Conservation (phyloP, 2,888 invertebrate genomes). For the Coenonympha arcania region DNA sequence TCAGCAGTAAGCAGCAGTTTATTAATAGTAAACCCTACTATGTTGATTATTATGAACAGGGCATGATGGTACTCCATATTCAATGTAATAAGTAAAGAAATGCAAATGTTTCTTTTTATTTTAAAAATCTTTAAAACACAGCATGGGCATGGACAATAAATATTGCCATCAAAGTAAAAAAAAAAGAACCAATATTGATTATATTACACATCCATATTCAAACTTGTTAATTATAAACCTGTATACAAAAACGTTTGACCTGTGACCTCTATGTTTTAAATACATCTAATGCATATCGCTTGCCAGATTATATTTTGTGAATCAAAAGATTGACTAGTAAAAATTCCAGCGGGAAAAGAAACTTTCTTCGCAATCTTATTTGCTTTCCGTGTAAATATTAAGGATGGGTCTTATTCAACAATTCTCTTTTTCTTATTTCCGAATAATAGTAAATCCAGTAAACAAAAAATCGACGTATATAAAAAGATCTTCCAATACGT, state of each 20-base stretch:
- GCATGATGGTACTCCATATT: no score
- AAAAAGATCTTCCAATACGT: not conserved
- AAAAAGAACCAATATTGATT: not conserved
- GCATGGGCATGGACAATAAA: no score
- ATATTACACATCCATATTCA: not conserved
- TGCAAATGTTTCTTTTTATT: no score
- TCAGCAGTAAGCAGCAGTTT: no score
- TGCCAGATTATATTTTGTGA: conserved; percentile 1
- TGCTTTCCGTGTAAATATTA: no score
- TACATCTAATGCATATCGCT: conserved; percentile 3
- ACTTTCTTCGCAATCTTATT: no score
- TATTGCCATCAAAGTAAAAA: not conserved
- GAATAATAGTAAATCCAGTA: not conserved
- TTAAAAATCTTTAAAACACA: not conserved
- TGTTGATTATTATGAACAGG: no score
- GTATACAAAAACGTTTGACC: conserved; percentile 13
- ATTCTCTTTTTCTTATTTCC: no score
- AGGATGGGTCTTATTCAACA: no score
- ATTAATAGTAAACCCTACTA: no score
- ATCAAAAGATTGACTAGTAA: not conserved
- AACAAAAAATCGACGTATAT: not conserved
- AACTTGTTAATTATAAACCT: conserved; percentile 4
- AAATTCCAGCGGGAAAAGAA: not conserved
- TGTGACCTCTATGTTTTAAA: conserved; percentile 13
- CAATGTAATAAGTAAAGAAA: no score